Conservation (phyloP, 2,113 vertebrate genomes). For the Echinops telfairi region DNA sequence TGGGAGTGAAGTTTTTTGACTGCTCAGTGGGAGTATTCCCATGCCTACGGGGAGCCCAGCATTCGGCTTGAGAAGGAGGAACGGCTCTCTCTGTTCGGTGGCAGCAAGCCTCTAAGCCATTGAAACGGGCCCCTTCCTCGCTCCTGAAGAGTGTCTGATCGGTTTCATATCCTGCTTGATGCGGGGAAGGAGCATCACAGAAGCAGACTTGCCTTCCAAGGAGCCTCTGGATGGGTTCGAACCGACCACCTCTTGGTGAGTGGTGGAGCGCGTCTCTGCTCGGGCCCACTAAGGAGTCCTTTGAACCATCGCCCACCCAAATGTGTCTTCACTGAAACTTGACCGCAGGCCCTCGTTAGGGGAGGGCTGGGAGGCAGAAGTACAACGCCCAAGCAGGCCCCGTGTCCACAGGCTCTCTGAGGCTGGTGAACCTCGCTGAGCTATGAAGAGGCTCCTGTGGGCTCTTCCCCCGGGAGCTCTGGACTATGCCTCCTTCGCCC, state of each 20-base stretch:
- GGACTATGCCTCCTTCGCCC: not conserved
- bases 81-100: not conserved
- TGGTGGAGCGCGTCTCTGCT: no score
- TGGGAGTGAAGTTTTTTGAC: not conserved
- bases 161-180: not conserved
- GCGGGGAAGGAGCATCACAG: no score
- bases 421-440: not conserved
- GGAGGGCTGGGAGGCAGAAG: not conserved
- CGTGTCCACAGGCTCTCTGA: not conserved
- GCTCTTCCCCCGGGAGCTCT: not conserved
- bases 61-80: not conserved
- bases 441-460: not conserved
- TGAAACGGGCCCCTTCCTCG: no score
- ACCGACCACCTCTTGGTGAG: no score
- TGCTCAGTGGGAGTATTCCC: conserved; percentile 69
- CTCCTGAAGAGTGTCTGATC: not conserved
- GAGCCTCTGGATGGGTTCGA: not conserved
- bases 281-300: no score
- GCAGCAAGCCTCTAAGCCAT: no score
- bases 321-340: not conserved
- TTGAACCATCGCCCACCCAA: rapidly evolving
- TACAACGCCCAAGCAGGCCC: no score
- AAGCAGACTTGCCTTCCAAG: not conserved
- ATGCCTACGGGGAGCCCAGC: conserved; percentile 45
- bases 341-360: no score